phyloP scores from a whole-genome alignment of 2,888 invertebrate genomes.

The Elmis aenea region DNA sequence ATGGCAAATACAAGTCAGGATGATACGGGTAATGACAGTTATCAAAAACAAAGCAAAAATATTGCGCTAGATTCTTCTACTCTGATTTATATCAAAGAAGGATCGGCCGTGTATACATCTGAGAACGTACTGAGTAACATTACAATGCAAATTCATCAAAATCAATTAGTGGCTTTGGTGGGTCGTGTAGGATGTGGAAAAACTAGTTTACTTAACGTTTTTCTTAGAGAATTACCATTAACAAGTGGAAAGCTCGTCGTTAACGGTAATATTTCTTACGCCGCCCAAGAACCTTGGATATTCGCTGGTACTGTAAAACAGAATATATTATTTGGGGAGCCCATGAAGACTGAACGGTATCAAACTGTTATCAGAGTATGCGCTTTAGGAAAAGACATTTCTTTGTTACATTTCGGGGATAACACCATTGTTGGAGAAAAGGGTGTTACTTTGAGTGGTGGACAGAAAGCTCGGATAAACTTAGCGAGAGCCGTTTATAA shows the following conservation, averaged over 20 bases:
- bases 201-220: conserved; percentile 47
- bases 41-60: too few relatives aligned
- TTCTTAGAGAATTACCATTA: conserved; percentile 66
- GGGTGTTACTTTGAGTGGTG: conserved; percentile 65
- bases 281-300: conserved; percentile 79
- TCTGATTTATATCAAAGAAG: too few relatives aligned
- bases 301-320: conserved; percentile 75
- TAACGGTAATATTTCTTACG: conserved; percentile 65
- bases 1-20: too few relatives aligned
- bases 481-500: conserved; percentile 78
- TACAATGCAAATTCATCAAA: conserved; percentile 40
- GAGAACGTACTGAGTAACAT: conserved; percentile 40
- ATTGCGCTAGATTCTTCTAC: too few relatives aligned
- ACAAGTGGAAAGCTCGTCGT: conserved; percentile 58
- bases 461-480: conserved; percentile 80
- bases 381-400: conserved; percentile 64
- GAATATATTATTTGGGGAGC: conserved; percentile 82
- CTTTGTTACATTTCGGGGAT: conserved; percentile 68
- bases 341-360: conserved; percentile 59
- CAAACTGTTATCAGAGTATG: conserved; percentile 62
- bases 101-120: too few relatives aligned
- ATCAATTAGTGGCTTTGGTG: conserved; percentile 50
- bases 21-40: too few relatives aligned
- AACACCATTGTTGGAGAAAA: conserved; percentile 73
- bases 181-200: conserved; percentile 61